Evolutionary conservation across 2,888 invertebrate genomes (phyloP), one percentile per base, ranked within the genome.

Genomic region (Leptinotarsa tumamoca): DNA sequence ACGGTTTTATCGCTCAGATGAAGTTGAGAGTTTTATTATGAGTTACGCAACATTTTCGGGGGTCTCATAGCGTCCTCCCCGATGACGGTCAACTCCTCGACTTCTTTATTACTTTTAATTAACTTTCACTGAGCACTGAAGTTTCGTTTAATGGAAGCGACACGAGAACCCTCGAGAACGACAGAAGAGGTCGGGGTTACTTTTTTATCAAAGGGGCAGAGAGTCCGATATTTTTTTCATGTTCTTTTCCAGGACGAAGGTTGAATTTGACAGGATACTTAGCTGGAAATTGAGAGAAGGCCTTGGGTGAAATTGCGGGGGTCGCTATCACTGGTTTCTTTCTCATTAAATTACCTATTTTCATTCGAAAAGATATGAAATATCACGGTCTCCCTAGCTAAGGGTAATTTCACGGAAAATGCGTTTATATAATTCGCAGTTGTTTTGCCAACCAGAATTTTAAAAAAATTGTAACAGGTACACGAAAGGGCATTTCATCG

Each of bases 21-120:
- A 63, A 67, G 52, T 52, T 61, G 56, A 61, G 21, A 61, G 21
- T 61, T 61, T 61, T 23, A 61, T 61, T 18, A 23, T 10, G 43
- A 43, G 43, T 43, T 43, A 43, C 43, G n/a, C 43, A 17, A 63
- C 33, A 63, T 43, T 33, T 63, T 18, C 63, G 7, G 33, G 43
- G n/a, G 27, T 63, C n/a, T 63, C 63, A 63, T 63, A 17, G n/a
- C 33, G 33, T 7, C n/a, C 14, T 52, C 15, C 43, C n/a, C 43
- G 33, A 33, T 43, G 17, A 63, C 63, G 63, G 63, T 63, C 14
- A 43, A 63, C 15, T 43, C 17, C 43, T 63, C 13, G 13, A 43
- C n/a, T 27, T 43, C 33, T 63, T 33, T 43, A 43, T n/a, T 33
- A 43, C 33, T n/a, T 63, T 63, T 18, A 33, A 63, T 63, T 63